These are phyloP conservation scores for Biston stratarius DNA, from an alignment of 2,888 invertebrate species.

Conservation along the genomic window DNA sequence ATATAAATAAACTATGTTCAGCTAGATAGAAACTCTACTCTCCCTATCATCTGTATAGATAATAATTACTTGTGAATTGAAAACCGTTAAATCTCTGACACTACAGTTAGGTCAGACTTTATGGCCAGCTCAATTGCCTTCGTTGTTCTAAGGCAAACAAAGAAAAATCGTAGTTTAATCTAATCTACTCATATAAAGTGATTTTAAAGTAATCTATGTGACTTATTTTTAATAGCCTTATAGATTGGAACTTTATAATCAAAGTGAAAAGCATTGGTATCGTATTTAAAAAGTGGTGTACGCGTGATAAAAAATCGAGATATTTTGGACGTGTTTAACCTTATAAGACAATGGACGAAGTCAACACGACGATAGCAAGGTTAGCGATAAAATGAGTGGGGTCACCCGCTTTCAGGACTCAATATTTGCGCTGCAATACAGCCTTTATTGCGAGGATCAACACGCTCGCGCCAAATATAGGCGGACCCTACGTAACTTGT, in stretches of 20 bases:
- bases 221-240: no score
- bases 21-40: no score
- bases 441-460: slow-evolving; percentile 78
- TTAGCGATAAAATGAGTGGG: slow-evolving; percentile 78
- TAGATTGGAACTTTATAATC: not conserved
- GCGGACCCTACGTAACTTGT: slow-evolving; percentile 53
- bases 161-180: no score
- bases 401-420: slow-evolving; percentile 70
- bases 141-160: no score
- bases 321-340: slow-evolving; percentile 51
- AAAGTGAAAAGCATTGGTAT: not conserved
- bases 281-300: not conserved
- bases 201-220: no score
- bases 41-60: no score
- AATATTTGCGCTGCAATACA: slow-evolving; percentile 81
- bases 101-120: no score
- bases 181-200: no score
- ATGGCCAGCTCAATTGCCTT: no score
- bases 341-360: slow-evolving; percentile 73
- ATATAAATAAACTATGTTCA: no score
- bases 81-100: no score
- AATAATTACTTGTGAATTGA: no score
- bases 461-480: slow-evolving; percentile 65
- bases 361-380: slow-evolving; percentile 66
- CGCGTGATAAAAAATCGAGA: slow-evolving; percentile 18